A percentile compares a stretch with the other conserved stretches of the same genome.
Evolutionary conservation across 2,888 invertebrate genomes (phyloP).

Genomic region (Oscheius sp.): DNA sequence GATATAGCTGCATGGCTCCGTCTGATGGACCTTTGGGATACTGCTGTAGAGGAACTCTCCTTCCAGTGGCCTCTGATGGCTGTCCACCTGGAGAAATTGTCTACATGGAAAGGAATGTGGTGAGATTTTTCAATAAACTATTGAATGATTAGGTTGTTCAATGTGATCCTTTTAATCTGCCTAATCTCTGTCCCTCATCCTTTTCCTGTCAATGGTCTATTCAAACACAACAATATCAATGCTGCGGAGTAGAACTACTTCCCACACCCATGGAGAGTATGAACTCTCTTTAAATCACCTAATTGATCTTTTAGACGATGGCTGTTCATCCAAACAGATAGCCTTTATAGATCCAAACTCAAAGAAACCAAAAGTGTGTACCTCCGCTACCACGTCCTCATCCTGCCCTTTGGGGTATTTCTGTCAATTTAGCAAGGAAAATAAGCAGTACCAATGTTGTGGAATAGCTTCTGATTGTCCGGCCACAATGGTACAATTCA

Average conservation of each 20-base stretch:
- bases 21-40: constrained; percentile 52
- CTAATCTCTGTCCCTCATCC: constrained; percentile 51
- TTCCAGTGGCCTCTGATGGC: constrained; percentile 47
- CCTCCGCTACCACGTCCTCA: constrained; percentile 51
- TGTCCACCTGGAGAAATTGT: constrained; percentile 59
- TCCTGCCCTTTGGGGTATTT: constrained; percentile 59
- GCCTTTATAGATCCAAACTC: constrained; percentile 56
- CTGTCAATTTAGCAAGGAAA: constrained; percentile 47
- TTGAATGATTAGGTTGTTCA: constrained; percentile 46
- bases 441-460: constrained; percentile 60
- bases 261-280: constrained; percentile 52
- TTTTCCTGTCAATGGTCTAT: constrained; percentile 62
- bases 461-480: constrained; percentile 59
- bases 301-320: constrained; percentile 42
- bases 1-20: constrained; percentile 53
- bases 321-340: constrained; percentile 58
- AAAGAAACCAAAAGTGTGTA: constrained; percentile 53
- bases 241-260: constrained; percentile 56
- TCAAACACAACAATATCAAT: constrained; percentile 56
- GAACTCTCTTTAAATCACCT: not conserved
- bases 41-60: constrained; percentile 49
- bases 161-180: constrained; percentile 57
- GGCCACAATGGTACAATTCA: constrained; percentile 36
- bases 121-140: too few species aligned
- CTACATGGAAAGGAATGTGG: constrained; percentile 59